Conservation (phyloP, 1,140 invertebrate genomes). For the Berghia stephanieae region DNA sequence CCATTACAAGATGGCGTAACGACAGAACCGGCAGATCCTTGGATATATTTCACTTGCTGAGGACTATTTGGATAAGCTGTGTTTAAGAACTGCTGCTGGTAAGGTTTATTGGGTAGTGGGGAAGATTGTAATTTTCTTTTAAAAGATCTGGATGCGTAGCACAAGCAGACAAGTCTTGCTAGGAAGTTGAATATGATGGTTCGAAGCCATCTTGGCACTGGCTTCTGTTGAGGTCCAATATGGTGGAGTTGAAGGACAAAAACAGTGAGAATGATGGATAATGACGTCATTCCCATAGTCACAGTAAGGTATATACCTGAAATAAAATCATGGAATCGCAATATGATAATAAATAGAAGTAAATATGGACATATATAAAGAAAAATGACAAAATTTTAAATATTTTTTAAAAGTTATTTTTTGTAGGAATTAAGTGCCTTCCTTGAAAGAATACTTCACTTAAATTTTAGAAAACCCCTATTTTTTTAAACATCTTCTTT, state of each 20-base stretch:
- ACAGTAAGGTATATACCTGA: conserved; percentile 67
- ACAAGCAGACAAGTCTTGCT: conserved; percentile 44
- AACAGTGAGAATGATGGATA: conserved; percentile 68
- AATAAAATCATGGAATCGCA: conserved; percentile 11
- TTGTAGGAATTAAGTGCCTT: too few relatives aligned
- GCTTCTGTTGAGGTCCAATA: conserved; percentile 61
- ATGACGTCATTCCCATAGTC: conserved; percentile 67
- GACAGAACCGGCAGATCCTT: too few relatives aligned
- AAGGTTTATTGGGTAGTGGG: background rate
- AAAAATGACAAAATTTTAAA: too few relatives aligned
- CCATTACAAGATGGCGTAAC: too few relatives aligned
- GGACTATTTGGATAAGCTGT: too few relatives aligned
- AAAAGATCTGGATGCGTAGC: conserved; percentile 23
- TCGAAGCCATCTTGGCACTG: conserved; percentile 59
- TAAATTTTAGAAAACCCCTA: too few relatives aligned
- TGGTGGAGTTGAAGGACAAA: conserved; percentile 67
- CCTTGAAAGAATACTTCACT: too few relatives aligned
- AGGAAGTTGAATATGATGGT: conserved; percentile 42
- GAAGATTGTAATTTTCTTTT: background rate
- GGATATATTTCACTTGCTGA: too few relatives aligned
- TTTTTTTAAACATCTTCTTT: too few relatives aligned
- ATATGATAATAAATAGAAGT: background rate
- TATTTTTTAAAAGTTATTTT: too few relatives aligned
- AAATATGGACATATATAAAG: too few relatives aligned
- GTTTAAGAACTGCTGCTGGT: background rate